A percentile compares a stretch with the other conserved stretches of the same genome.
phyloP scores from a whole-genome alignment of 2,888 invertebrate species.

The Lithophane socia region DNA sequence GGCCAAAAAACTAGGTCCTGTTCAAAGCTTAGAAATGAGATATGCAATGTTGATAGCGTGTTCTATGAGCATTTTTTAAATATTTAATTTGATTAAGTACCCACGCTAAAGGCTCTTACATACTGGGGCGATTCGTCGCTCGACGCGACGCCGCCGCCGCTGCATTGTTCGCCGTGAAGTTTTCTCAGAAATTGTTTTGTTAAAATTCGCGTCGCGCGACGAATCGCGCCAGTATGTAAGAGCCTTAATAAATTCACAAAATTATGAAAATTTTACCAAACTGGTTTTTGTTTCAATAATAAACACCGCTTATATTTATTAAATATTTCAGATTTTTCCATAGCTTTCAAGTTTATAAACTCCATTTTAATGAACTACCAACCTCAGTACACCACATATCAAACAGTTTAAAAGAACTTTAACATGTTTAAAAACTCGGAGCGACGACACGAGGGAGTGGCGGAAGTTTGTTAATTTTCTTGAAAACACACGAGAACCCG shows the following conservation, averaged over 20 bases:
- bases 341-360: neutral
- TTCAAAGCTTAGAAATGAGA: neutral
- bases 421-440: constrained; percentile 53
- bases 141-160: too few species aligned
- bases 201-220: too few species aligned
- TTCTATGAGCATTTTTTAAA: neutral
- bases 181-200: too few species aligned
- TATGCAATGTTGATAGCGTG: neutral
- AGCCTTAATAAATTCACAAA: neutral
- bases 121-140: too few species aligned
- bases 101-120: neutral
- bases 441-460: constrained; percentile 40
- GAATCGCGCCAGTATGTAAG: too few species aligned
- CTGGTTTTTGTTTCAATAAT: neutral
- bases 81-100: neutral
- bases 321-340: neutral
- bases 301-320: neutral
- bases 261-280: neutral
- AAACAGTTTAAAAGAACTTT: constrained; percentile 49
- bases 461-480: constrained; percentile 73
- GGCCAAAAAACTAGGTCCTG: neutral
- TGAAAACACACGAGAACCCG: constrained; percentile 67
- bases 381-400: constrained; percentile 22
- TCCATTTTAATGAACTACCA: constrained; percentile 23
- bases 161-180: too few species aligned